phyloP scores from a whole-genome alignment of 2,888 invertebrate species.

The Pocota personata region DNA sequence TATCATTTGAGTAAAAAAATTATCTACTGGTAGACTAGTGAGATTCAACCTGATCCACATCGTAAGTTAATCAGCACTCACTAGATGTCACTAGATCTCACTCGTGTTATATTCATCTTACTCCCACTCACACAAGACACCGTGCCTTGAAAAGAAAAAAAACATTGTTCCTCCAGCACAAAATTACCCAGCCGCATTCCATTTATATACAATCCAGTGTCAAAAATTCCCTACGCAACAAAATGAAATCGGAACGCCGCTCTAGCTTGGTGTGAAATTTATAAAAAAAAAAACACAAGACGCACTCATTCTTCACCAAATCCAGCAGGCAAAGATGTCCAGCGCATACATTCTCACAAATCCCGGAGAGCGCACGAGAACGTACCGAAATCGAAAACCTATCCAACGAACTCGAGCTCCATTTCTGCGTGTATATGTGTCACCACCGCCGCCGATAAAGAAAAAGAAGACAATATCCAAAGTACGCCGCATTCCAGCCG shows the following conservation, averaged over 20 bases:
- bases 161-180: neutral
- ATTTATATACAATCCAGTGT: neutral
- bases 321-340: slow-evolving; percentile 10
- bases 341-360: slow-evolving; percentile 8
- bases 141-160: too few species aligned
- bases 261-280: neutral
- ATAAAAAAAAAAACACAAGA: neutral
- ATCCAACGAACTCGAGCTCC: slow-evolving; percentile 5
- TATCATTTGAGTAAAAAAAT: too few species aligned
- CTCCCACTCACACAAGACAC: too few species aligned
- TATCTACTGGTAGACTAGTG: too few species aligned
- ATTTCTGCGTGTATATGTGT: slow-evolving; percentile 28
- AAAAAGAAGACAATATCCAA: slow-evolving; percentile 33
- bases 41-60: too few species aligned
- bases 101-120: too few species aligned
- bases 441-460: slow-evolving; percentile 39
- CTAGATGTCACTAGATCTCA: too few species aligned
- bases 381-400: slow-evolving; percentile 23
- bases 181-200: neutral
- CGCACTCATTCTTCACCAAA: neutral
- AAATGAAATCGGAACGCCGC: neutral
- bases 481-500: neutral
- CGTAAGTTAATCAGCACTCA: too few species aligned
- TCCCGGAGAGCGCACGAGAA: slow-evolving; percentile 18
- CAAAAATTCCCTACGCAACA: neutral